Evolutionary conservation across 2,888 invertebrate genomes (phyloP).

Genomic region (Gryllus longicercus): DNA sequence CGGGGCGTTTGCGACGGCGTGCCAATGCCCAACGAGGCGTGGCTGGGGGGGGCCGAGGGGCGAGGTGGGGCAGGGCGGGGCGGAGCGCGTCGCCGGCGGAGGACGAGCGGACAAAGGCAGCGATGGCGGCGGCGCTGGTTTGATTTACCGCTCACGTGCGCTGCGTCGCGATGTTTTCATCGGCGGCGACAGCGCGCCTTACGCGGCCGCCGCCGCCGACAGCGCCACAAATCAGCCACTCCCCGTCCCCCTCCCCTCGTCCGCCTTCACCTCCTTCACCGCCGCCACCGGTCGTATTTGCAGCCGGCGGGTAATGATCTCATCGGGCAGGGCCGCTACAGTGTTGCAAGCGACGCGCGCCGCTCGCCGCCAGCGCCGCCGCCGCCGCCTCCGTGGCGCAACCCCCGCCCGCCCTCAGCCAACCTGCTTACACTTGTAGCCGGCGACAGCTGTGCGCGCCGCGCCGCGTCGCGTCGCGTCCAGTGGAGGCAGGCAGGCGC

Average conservation of each 20-base stretch:
- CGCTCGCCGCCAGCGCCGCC: too few relatives aligned
- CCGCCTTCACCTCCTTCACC: too few relatives aligned
- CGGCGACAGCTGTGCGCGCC: too few relatives aligned
- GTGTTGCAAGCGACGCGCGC: background rate
- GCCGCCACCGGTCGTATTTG: background rate
- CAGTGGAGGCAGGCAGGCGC: too few relatives aligned
- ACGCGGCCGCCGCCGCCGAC: background rate
- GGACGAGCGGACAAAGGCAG: constrained; percentile 1
- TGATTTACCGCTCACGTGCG: constrained; percentile 17
- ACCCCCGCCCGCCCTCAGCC: too few relatives aligned
- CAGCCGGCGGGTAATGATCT: constrained; percentile 2
- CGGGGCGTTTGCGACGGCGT: too few relatives aligned
- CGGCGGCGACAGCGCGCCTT: constrained; percentile 17
- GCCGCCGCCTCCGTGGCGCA: too few relatives aligned
- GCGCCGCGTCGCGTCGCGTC: too few relatives aligned
- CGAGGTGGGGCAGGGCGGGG: background rate
- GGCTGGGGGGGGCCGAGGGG: background rate
- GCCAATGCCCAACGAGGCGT: background rate
- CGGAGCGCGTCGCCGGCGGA: background rate
- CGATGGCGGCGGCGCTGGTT: background rate
- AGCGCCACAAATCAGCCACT: background rate
- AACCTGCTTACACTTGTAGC: too few relatives aligned
- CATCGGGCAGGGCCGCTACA: background rate
- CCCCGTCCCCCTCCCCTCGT: too few relatives aligned
- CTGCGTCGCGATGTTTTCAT: constrained; percentile 17